A percentile compares a stretch with the other conserved stretches of the same genome.
phyloP scores from a whole-genome alignment of 1,140 invertebrate species.

The Proctacanthus coquilletti region DNA sequence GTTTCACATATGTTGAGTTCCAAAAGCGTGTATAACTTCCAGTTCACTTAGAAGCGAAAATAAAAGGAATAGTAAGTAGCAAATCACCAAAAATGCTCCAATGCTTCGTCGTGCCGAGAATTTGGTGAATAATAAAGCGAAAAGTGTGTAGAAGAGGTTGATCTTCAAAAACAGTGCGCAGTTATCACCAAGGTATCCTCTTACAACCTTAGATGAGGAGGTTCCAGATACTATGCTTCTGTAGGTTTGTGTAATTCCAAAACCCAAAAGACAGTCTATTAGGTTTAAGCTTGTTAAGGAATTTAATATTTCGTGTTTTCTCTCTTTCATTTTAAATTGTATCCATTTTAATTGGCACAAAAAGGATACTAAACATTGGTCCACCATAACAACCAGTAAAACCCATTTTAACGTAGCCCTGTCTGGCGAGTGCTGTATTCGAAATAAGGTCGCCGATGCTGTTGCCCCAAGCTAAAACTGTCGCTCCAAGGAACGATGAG shows the following conservation, averaged over 20 bases:
- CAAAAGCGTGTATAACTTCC: conserved; percentile 3
- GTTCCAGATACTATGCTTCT: too few species aligned
- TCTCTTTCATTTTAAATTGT: not conserved
- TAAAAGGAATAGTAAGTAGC: not conserved
- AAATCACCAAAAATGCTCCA: too few species aligned
- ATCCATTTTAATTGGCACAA: not conserved
- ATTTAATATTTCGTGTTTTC: too few species aligned
- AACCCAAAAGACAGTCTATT: too few species aligned
- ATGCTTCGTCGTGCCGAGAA: too few species aligned
- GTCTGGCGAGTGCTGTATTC: conserved; percentile 3
- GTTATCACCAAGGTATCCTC: too few species aligned
- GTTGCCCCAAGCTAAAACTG: conserved; percentile 1
- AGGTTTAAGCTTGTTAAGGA: too few species aligned
- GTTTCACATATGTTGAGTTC: conserved; percentile 5
- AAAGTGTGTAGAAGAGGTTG: too few species aligned
- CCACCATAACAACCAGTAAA: conserved; percentile 3
- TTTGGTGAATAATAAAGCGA: too few species aligned
- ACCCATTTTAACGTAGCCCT: conserved; percentile 2
- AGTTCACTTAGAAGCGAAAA: conserved; percentile 1
- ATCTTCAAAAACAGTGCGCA: too few species aligned
- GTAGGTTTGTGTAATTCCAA: too few species aligned
- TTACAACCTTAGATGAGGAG: too few species aligned
- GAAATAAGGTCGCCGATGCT: not conserved
- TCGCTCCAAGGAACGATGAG: not conserved
- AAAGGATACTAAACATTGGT: conserved; percentile 3